Base-by-base conservation (phyloP, 2,888 invertebrate species). In the Melitaea athalia region DNA sequence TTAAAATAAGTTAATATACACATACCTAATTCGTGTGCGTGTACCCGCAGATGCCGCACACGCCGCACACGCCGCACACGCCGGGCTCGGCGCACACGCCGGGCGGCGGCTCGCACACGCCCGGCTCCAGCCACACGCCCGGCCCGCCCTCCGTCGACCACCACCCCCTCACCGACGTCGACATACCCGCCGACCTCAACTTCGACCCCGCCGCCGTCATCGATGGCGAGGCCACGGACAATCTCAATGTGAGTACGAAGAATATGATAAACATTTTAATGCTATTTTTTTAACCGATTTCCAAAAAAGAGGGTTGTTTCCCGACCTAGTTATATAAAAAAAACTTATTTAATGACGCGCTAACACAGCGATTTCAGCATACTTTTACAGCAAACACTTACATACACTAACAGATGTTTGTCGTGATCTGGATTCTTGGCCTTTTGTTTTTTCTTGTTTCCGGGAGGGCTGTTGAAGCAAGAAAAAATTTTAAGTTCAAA, bases 141-240 rank as follows among this genome's bases (percentile, higher is more conserved):
- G 95, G 95, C 72, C 97, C 97, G 50, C 97, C 97, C 12, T 97
- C 97, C 57, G 97, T 97, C 57, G 96, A 96, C 67, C 94, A 95
- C 75, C 94, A 94, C 77, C 93, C 94, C 50, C 84, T 93, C 69
- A 94, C 94, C 67, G 95, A 96, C 77, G 95, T 96, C 76, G 97
- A 97, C 89, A 95, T 97, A 80, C 97, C 97, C 73, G 96, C 97
- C 64, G 98, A 98, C 89, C 94, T 98, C 82, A 97, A 97, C 90
- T 98, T 98, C 85, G 98, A 98, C 91, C 98, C 98, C 50, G 96
- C 98, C 75, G 97, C 97, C 74, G 97, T 98, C 78, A 98, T 98
- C 81, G 98, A 98, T 80, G 97, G 97, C 68, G 98, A 98, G 88
- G 97, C 97, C 76, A 96, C 96, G 83, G 98, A 98, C 90, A 96